Evolutionary conservation across 2,797 vertebrate species (phyloP), one percentile per base, ranked within the genome.

Genomic region (Xenopus petersii): DNA sequence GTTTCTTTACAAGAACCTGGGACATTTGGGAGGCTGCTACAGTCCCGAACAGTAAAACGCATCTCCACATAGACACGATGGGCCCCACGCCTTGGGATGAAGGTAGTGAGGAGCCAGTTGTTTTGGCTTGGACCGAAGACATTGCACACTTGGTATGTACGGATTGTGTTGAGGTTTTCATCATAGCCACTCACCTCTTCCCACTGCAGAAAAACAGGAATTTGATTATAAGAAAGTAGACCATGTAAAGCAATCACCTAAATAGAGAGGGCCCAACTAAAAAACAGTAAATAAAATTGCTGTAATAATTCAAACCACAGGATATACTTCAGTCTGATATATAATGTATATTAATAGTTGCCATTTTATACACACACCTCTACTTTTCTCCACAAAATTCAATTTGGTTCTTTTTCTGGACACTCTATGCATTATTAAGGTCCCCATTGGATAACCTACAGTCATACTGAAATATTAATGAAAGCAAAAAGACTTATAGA

Each of bases 121-220:
- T 99, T 99, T 84, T 99, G 97, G 84, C 96, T 99, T 79, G 97
- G 92, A 75, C 98, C 96, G 12, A 98, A 98, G 84, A 98, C 97
- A 0, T 99, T 99, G 87, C 97, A 98, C 86, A 99, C 97, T 89
- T 99, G 97, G 89, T 99, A 98, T 0, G 97, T 99, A 79, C 95
- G 93, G 86, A 99, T 99, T 86, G 97, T 98, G 91, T 99, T 99
- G 82, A 99, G 94, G 90, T 98, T 99, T 85, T 99, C 97, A 70
- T 99, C 97, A 2, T 99, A 99, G 86, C 97, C 96, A 4, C 96
- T 98, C 81, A 99, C 97, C 88, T 99, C 97, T 88, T 99, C 97
- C 97, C 97, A 99, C 97, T 99, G 83, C 0, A 48, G 67, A 49
- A 73, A 77, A 79, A 80, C 55, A 12, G 68, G 4, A 71, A 13